phyloP scores from a whole-genome alignment of 2,888 invertebrate species.

The Molorchus minor region DNA sequence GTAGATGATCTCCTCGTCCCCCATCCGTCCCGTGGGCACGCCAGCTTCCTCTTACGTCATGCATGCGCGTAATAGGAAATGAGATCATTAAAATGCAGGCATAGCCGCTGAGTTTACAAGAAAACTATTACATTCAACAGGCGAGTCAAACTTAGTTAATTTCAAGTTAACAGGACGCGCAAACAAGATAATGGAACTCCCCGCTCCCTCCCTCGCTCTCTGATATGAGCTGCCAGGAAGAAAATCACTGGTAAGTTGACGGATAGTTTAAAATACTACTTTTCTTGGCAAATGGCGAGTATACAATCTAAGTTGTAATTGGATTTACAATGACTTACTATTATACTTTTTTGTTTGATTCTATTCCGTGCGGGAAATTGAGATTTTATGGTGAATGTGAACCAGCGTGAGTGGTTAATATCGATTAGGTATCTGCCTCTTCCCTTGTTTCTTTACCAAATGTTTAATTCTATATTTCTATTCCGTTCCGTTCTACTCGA shows the following conservation, averaged over 20 bases:
- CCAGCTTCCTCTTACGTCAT: not conserved
- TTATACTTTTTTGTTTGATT: too few relatives aligned
- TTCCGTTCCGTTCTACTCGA: too few relatives aligned
- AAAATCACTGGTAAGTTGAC: constrained; percentile 7
- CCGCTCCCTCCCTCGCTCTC: too few relatives aligned
- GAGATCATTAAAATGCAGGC: constrained; percentile 23
- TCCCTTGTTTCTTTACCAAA: too few relatives aligned
- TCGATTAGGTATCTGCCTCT: too few relatives aligned
- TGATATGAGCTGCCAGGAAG: constrained; percentile 13
- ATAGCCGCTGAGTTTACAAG: constrained; percentile 19
- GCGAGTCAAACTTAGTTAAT: constrained; percentile 26
- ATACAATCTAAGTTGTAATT: not conserved
- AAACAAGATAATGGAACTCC: constrained; percentile 27
- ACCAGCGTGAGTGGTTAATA: too few relatives aligned
- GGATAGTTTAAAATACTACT: constrained; percentile 11
- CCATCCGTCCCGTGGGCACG: not conserved
- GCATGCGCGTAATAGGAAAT: constrained; percentile 13
- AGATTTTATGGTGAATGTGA: too few relatives aligned
- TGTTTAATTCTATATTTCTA: too few relatives aligned
- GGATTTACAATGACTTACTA: not conserved
- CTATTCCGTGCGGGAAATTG: too few relatives aligned
- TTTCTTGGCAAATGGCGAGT: constrained; percentile 2
- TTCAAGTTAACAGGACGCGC: constrained; percentile 19
- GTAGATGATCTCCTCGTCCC: not conserved
- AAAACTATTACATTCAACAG: constrained; percentile 26